phyloP scores from a whole-genome alignment of 2,888 invertebrate genomes.

The Drepanosiphum platanoidis region DNA sequence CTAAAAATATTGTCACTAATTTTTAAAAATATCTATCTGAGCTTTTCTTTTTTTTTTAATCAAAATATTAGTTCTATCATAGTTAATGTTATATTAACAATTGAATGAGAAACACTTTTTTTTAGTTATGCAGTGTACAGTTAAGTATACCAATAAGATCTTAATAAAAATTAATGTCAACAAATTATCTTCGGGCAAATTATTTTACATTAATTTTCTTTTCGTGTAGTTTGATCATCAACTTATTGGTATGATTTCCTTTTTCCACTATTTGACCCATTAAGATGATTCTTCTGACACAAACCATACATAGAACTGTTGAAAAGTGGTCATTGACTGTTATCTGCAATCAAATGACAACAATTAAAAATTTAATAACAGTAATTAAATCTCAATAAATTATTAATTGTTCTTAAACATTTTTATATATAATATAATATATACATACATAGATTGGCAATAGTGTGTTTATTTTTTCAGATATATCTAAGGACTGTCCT shows the following conservation, averaged over 20 bases:
- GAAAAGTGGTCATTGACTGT: conserved; percentile 48
- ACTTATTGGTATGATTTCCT: conserved; percentile 27
- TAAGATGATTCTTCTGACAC: conserved; percentile 38
- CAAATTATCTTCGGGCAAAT: no score
- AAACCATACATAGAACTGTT: conserved; percentile 24
- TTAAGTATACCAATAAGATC: no score
- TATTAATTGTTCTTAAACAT: no score
- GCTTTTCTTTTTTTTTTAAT: no score
- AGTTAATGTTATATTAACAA: background rate
- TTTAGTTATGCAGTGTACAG: no score
- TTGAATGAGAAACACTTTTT: no score
- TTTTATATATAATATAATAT: background rate
- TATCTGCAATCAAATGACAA: background rate
- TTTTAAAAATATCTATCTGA: no score
- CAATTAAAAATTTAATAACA: background rate
- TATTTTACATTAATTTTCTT: conserved; percentile 22
- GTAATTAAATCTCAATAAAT: background rate
- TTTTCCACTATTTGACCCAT: conserved; percentile 19
- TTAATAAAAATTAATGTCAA: no score
- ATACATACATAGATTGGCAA: conserved; percentile 48
- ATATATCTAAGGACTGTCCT: conserved; percentile 40
- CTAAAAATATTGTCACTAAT: background rate
- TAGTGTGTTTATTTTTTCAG: conserved; percentile 51
- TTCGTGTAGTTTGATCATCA: conserved; percentile 37
- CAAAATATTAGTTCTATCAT: no score